Evolutionary conservation across 2,888 invertebrate species (phyloP).

Genomic region (Pherbina coryleti): DNA sequence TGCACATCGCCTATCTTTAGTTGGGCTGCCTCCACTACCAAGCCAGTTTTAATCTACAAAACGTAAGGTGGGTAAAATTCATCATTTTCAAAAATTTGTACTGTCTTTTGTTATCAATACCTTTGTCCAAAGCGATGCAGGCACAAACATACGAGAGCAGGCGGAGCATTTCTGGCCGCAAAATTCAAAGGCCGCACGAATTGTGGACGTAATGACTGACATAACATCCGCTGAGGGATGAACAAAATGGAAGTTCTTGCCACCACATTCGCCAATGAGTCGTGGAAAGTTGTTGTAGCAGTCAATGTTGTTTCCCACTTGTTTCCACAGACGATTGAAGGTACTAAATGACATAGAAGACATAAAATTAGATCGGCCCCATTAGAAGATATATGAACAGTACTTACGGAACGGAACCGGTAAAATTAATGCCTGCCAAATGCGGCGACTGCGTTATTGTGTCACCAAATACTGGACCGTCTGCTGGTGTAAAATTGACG

Average conservation of each 20-base stretch:
- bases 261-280: constrained; percentile 96
- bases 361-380: not conserved
- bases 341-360: constrained; percentile 73
- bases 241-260: constrained; percentile 98
- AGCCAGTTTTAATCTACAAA: constrained; percentile 73
- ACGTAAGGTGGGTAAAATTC: not conserved
- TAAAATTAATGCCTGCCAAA: constrained; percentile 96
- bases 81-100: not conserved
- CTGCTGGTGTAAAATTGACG: constrained; percentile 96
- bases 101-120: constrained; percentile 64
- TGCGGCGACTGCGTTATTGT: constrained; percentile 86
- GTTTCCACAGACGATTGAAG: constrained; percentile 92
- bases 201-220: constrained; percentile 85
- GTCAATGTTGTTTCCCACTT: constrained; percentile 89
- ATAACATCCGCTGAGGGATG: constrained; percentile 90
- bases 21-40: constrained; percentile 77
- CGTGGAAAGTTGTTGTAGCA: constrained; percentile 92
- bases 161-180: constrained; percentile 99
- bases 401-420: constrained; percentile 91
- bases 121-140: constrained; percentile 87
- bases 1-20: constrained; percentile 89
- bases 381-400: not conserved
- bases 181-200: constrained; percentile 95
- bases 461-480: constrained; percentile 96
- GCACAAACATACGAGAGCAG: constrained; percentile 96